Conservation (phyloP, 2,113 vertebrate species). For the Gymnocephalus cernua region DNA sequence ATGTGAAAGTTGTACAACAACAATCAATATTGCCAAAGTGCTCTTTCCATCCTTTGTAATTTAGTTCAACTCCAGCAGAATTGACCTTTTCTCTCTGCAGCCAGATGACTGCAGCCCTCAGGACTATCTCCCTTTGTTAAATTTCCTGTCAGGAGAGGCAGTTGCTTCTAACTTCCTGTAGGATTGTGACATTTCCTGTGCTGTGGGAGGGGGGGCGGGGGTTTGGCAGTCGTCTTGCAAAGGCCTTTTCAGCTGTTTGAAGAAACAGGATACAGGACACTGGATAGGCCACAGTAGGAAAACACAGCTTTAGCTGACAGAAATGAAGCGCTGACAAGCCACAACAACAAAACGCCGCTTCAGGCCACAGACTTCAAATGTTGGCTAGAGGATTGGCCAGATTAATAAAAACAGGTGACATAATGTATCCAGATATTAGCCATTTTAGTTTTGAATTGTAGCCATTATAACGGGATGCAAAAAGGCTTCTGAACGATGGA, state of each 20-base stretch:
- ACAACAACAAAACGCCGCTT: not conserved
- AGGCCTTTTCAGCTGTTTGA: constrained; percentile 54
- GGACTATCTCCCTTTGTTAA: constrained; percentile 70
- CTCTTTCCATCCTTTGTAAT: constrained; percentile 5
- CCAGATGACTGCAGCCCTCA: constrained; percentile 43
- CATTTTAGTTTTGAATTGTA: not conserved
- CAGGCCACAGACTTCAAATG: constrained; percentile 12
- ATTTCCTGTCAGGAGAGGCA: constrained; percentile 75
- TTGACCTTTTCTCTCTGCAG: constrained; percentile 49
- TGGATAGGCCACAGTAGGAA: constrained; percentile 47
- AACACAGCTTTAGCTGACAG: constrained; percentile 39
- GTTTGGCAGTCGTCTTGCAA: constrained; percentile 27
- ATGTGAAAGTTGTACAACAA: not conserved
- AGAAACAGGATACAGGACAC: constrained; percentile 66
- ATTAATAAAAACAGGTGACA: not conserved
- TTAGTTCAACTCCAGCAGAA: constrained; percentile 6
- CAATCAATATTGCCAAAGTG: not conserved
- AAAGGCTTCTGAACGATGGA: not conserved
- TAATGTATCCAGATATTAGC: not conserved
- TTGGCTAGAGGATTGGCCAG: not conserved
- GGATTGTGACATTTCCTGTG: constrained; percentile 75
- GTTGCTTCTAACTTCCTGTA: constrained; percentile 78
- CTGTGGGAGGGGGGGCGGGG: constrained; percentile 5
- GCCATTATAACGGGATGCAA: not conserved
- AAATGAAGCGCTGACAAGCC: constrained; percentile 17